Evolutionary conservation across 2,113 vertebrate genomes (phyloP).

Genomic region (Phaethon lepturus): DNA sequence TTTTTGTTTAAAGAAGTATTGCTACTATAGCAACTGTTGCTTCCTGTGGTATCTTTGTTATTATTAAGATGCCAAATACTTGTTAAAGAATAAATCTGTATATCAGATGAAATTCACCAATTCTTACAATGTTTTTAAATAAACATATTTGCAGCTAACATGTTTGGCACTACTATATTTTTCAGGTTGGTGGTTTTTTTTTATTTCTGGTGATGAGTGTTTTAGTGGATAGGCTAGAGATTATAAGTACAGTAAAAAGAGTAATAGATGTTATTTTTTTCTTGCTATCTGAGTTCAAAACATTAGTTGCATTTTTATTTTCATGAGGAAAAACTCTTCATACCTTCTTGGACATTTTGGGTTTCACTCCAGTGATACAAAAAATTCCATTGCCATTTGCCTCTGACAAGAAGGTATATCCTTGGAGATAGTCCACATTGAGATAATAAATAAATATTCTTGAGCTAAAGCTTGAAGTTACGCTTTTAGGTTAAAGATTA

Average conservation of each 20-base stretch:
- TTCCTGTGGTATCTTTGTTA: constrained; percentile 67
- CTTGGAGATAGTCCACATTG: not conserved
- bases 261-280: constrained; percentile 8
- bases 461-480: not conserved
- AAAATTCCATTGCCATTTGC: not conserved
- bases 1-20: constrained; percentile 71
- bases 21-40: constrained; percentile 77
- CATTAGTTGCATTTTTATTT: constrained; percentile 26
- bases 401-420: not conserved
- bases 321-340: not conserved
- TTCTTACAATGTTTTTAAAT: constrained; percentile 44
- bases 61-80: constrained; percentile 58
- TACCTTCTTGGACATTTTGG: not conserved
- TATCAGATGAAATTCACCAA: not conserved
- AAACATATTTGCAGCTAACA: not conserved
- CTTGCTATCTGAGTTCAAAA: constrained; percentile 31
- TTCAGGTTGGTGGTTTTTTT: not conserved
- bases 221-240: constrained; percentile 27
- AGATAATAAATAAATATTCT: not conserved
- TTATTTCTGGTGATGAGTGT: constrained; percentile 13
- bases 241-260: constrained; percentile 22
- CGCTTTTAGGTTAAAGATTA: not conserved
- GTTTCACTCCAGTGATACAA: not conserved
- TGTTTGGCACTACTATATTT: not conserved
- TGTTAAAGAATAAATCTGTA: constrained; percentile 58